phyloP scores from a whole-genome alignment of 1,140 invertebrate genomes.

The Calliphora vicina region DNA sequence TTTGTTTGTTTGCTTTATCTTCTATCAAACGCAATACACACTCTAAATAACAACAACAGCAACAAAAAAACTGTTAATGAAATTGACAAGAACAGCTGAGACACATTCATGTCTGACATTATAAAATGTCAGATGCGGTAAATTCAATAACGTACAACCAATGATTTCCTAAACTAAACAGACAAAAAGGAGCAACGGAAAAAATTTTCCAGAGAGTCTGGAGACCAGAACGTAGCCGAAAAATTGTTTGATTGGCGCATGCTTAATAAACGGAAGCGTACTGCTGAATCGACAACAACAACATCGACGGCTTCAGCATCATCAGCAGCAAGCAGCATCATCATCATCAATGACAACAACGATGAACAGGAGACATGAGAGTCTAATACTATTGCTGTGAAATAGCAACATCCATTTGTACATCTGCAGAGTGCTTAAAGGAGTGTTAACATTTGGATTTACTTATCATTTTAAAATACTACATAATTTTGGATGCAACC shows the following conservation, averaged over 20 bases:
- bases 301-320: background rate
- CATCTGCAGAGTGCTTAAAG: too few species aligned
- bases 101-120: constrained; percentile 30
- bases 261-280: constrained; percentile 29
- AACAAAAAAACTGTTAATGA: too few species aligned
- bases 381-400: background rate
- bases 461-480: too few species aligned
- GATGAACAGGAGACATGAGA: background rate
- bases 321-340: too few species aligned
- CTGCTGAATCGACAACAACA: too few species aligned
- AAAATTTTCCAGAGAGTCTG: background rate
- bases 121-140: constrained; percentile 18
- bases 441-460: background rate
- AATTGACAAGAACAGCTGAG: constrained; percentile 35
- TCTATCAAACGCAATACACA: background rate
- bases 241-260: constrained; percentile 38
- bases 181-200: too few species aligned
- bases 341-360: background rate
- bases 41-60: too few species aligned
- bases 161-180: background rate
- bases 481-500: too few species aligned
- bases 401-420: background rate
- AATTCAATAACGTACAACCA: constrained; percentile 8
- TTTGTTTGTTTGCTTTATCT: background rate
- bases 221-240: background rate